phyloP scores from a whole-genome alignment of 2,113 vertebrate species.

The Ceratotherium simum region DNA sequence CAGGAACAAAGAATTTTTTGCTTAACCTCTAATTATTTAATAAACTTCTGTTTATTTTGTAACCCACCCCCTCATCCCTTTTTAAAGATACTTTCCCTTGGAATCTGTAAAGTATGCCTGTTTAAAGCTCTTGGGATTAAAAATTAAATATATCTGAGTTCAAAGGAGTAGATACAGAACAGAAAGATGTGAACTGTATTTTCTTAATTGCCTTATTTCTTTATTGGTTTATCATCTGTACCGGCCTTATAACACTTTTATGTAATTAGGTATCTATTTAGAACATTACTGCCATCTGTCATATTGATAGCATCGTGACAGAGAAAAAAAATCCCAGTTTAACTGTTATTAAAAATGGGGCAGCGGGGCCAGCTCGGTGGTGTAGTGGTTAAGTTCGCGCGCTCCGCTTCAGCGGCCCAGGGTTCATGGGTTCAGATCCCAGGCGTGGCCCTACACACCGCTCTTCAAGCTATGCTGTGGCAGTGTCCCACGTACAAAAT shows the following conservation, averaged over 20 bases:
- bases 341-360: slow-evolving; percentile 13
- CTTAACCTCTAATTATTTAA: slow-evolving; percentile 57
- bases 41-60: slow-evolving; percentile 2
- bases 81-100: slow-evolving; percentile 38
- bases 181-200: not conserved
- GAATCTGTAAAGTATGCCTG: not conserved
- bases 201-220: slow-evolving; percentile 47
- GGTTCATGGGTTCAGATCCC: too few species aligned
- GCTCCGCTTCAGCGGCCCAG: too few species aligned
- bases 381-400: too few species aligned
- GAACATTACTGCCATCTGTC: slow-evolving; percentile 20
- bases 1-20: slow-evolving; percentile 60
- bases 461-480: too few species aligned
- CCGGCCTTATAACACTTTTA: slow-evolving; percentile 4
- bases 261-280: slow-evolving; percentile 33
- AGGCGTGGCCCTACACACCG: too few species aligned
- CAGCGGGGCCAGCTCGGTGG: not conserved
- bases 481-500: too few species aligned
- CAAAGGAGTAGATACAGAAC: not conserved
- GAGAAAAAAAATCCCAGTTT: not conserved
- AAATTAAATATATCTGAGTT: slow-evolving; percentile 29
- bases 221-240: slow-evolving; percentile 48
- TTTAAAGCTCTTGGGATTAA: slow-evolving; percentile 2
- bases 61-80: not conserved
- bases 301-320: slow-evolving; percentile 58